Conservation (phyloP, 1,140 invertebrate species). For the Coenobita brevimanus region DNA sequence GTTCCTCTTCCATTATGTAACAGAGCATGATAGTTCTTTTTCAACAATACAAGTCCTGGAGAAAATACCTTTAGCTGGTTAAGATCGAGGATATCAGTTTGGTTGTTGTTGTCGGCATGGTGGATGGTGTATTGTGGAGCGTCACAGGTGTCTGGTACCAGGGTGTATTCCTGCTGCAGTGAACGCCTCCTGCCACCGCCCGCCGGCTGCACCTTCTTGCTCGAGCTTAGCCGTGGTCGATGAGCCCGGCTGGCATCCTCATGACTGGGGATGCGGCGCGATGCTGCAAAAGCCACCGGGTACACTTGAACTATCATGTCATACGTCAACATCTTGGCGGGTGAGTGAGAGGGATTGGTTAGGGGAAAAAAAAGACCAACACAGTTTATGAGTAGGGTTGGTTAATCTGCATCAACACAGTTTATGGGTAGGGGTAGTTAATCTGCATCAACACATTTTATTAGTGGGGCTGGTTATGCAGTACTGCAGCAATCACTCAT, state of each 20-base stretch:
- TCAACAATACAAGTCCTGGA: no score
- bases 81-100: constrained; percentile 51
- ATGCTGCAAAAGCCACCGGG: constrained; percentile 68
- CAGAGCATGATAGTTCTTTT: no score
- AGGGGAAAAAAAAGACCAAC: neutral
- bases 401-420: no score
- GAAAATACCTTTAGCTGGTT: constrained; percentile 58
- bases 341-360: neutral
- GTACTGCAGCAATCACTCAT: no score
- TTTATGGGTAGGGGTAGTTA: no score
- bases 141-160: constrained; percentile 26
- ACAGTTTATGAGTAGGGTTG: no score
- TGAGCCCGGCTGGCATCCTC: constrained; percentile 59
- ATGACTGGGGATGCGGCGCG: constrained; percentile 57
- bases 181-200: constrained; percentile 11
- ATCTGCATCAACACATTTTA: no score
- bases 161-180: constrained; percentile 6
- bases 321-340: constrained; percentile 63
- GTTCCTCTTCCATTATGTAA: no score
- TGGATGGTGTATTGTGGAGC: neutral
- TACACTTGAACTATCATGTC: constrained; percentile 67
- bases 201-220: constrained; percentile 30
- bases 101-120: constrained; percentile 58
- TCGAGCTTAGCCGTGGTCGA: constrained; percentile 61
- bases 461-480: no score